Percentiles rank a stretch among this genome's conserved stretches.
Evolutionary conservation across 1,140 invertebrate genomes (phyloP).

Genomic region (Drosophila novamexicana): DNA sequence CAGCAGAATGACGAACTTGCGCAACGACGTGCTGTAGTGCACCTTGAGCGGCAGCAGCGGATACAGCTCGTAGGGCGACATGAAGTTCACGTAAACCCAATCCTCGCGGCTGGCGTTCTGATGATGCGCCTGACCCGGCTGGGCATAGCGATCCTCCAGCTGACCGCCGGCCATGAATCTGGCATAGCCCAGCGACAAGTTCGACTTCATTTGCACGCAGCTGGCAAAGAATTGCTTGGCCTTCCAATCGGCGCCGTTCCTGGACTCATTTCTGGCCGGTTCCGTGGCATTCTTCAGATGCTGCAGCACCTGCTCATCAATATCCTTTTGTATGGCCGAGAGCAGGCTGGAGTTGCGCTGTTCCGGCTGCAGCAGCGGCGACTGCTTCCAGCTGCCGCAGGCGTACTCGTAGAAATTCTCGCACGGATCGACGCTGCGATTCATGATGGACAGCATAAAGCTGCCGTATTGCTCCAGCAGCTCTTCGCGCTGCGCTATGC

Average conservation of each 20-base stretch:
- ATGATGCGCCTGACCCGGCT: slow-evolving; percentile 1
- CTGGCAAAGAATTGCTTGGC: slow-evolving; percentile 68
- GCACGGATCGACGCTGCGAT: slow-evolving; percentile 87
- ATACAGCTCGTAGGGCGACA: slow-evolving; percentile 67
- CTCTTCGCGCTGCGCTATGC: slow-evolving; percentile 58
- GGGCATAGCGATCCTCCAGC: slow-evolving; percentile 48
- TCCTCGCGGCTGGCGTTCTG: slow-evolving; percentile 34
- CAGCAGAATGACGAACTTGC: slow-evolving; percentile 61
- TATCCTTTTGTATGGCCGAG: slow-evolving; percentile 63
- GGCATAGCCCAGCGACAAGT: slow-evolving; percentile 55
- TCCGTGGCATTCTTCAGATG: slow-evolving; percentile 67
- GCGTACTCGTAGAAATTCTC: slow-evolving; percentile 90
- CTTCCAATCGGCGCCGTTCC: slow-evolving; percentile 55
- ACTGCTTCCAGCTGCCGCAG: slow-evolving; percentile 86
- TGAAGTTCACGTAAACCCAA: slow-evolving; percentile 74
- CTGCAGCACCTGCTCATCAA: slow-evolving; percentile 56
- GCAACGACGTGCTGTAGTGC: slow-evolving; percentile 57
- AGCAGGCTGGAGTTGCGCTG: slow-evolving; percentile 65
- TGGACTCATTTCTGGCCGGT: slow-evolving; percentile 10
- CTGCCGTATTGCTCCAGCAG: slow-evolving; percentile 61
- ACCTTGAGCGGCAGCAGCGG: slow-evolving; percentile 67
- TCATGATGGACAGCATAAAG: slow-evolving; percentile 69
- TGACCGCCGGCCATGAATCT: neutral
- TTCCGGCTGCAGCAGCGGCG: slow-evolving; percentile 83
- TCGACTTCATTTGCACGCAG: slow-evolving; percentile 56